Conservation (phyloP, 2,888 invertebrate genomes). For the Furcula furcula region DNA sequence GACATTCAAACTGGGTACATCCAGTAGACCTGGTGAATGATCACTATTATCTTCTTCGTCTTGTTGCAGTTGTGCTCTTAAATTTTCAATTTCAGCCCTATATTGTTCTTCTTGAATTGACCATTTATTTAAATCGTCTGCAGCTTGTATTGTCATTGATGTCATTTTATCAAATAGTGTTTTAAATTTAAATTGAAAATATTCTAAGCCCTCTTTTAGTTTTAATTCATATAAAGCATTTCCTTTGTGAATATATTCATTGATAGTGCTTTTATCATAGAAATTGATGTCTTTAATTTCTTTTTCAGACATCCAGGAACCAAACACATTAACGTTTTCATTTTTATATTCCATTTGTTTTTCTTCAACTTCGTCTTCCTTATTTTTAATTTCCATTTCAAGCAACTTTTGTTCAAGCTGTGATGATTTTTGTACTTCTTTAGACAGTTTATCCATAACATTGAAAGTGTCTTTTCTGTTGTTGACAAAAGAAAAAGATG, state of each 20-base stretch:
- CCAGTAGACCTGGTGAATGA: constrained; percentile 59
- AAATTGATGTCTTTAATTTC: constrained; percentile 46
- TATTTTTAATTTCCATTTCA: constrained; percentile 43
- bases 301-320: constrained; percentile 57
- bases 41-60: constrained; percentile 61
- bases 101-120: constrained; percentile 68
- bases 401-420: constrained; percentile 56
- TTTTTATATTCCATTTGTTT: constrained; percentile 14
- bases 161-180: constrained; percentile 69
- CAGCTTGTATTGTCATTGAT: constrained; percentile 59
- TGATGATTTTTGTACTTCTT: constrained; percentile 56
- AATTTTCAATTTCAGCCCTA: constrained; percentile 65
- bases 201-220: constrained; percentile 55
- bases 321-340: constrained; percentile 47
- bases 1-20: constrained; percentile 31
- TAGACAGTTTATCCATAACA: constrained; percentile 56
- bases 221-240: constrained; percentile 54
- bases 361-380: constrained; percentile 27
- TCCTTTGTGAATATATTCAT: constrained; percentile 39
- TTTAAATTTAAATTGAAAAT: constrained; percentile 70
- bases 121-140: constrained; percentile 68
- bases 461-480: constrained; percentile 69
- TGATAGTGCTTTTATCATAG: constrained; percentile 43
- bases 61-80: constrained; percentile 48
- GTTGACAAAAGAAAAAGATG: constrained; percentile 5